Base-by-base conservation (phyloP, 2,113 vertebrate species). In the Labrus mixtus region DNA sequence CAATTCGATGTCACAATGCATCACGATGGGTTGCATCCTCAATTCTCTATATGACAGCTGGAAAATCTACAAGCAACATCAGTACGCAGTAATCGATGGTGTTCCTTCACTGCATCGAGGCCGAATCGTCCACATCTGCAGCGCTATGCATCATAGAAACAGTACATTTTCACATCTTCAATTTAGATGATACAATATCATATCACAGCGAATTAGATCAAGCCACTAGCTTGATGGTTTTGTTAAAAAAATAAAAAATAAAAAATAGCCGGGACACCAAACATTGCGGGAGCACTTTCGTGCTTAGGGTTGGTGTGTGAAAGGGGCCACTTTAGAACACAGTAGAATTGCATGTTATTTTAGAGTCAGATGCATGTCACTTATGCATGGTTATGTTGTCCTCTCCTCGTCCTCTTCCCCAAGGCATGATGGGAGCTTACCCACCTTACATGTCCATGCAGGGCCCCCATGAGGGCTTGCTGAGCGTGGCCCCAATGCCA, bases 381-480 rank as follows among this genome's bases (percentile, higher is more conserved):
- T 96, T 91, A 94, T 96, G 97, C 98, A 99, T 99, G 97, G 94
- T 95, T 97, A 95, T 98, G 96, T 98, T 92, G 95, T 97, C 95
- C 95, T 95, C 95, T 91, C 86, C 84, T 91, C 74, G 63, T 87
- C 89, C 94, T 83, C 76, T 87, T 83, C 85, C 92, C 89, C 93
- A 99, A 99, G 98, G 97, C 98, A 99, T 99, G 96, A 97, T 98
- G 96, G 96, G 97, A 97, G 96, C 95, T 96, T 99, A 98, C 94
- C 95, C 95, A 93, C 96, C 96, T 95, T 97, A 97, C 94, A 96
- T 97, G 95, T 96, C 96, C 95, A 97, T 99, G 95, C 97, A 98
- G 95, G 97, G 97, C 95, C 95, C 96, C 94, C 94, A 97, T 95
- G 98, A 99, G 95, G 97, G 98, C 95, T 97, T 99, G 96, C 94